Base-by-base conservation (phyloP, 2,888 invertebrate species). In the Elaeidobius kamerunicus region DNA sequence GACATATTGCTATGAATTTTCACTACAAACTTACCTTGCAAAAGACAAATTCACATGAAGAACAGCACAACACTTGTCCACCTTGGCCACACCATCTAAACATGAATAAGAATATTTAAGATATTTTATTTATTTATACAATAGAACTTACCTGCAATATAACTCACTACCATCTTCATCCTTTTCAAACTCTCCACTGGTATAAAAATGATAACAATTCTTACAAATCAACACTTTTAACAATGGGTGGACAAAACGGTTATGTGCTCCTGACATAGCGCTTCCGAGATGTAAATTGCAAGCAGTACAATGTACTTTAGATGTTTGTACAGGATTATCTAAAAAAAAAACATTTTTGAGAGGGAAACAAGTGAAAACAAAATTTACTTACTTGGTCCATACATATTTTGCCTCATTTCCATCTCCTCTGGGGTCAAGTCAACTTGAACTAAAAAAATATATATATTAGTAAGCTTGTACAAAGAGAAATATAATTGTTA, bases 131-230 rank as follows among this genome's bases (percentile, higher is more conserved):
- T n/a, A n/a, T n/a, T n/a, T n/a, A n/a, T n/a, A n/a, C n/a, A n/a
- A n/a, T n/a, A n/a, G 34, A 34, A 16, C 17, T 42, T 32, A 56
- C 52, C 57, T 47, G 63, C 89, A 89, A 65, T 88, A 89, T 56
- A 89, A 73, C 68, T 89, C 89, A 12, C 88, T 88, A 17, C 87
- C 87, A 73, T 89, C 89, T 69, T 88, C 88, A 42, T 88, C 88
- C 72, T 87, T 87, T 54, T 86, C 86, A 69, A 89, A 89, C 62
- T 85, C 86, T 3, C 88, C 88, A 68, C 87, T 87, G 45, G 85
- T 85, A 66, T 88, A 89, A 68, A 89, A 89, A 30, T 84, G 81
- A 61, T 83, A 83, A 69, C 89, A 89, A 39, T 78, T 77, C 41
- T 80, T 78, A 65, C 89, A 89, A 28, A 88, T 78, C 6, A 88